Base-by-base conservation (phyloP, 2,888 invertebrate species). In the Chouioia cunea region DNA sequence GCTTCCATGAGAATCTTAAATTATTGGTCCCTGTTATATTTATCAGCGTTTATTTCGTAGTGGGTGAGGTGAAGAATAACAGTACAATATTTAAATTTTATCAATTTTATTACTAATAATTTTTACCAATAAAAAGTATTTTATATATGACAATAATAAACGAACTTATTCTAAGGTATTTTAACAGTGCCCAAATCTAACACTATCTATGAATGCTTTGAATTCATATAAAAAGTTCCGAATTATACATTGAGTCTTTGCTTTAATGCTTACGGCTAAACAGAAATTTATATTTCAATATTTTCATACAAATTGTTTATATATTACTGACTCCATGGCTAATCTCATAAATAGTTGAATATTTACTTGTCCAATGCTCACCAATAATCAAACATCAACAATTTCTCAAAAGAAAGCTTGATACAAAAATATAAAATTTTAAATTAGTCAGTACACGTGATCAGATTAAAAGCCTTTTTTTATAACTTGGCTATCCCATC, bases 281-380 rank as follows among this genome's bases (percentile, higher is more conserved):
- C 71, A 71, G 67, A 71, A 71, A 71, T 67, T 67, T 64, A 71
- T 67, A 66, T 58, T 53, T 64, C 14, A 10, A 36, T 64, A 6
- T 64, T 58, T 48, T 36, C 2, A 58, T 65, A 54, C 18, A 27
- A 36, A 12, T 63, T 48, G 12, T 65, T 53, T 57, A 52, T 36
- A 27, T 27, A 36, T 36, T n/a, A 10, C 36, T 36, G 36, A 36
- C 36, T 36, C 27, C 27, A 36, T 12, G 36, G 6, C 10, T 36
- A 36, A 36, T 54, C 15, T 62, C 46, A 68, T 15, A 43, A 10
- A 43, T 57, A 12, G 57, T 63, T 58, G 47, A 67, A 71, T 59
- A 67, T 54, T 57, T 36, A 56, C 18, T 54, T 65, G 60, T 8
- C 22, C 66, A 58, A 60, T 70, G 65, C 65, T 65, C 60, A 70